Evolutionary conservation across 2,797 vertebrate species (phyloP), one percentile per base, ranked within the genome.

Genomic region (Columba guinea): DNA sequence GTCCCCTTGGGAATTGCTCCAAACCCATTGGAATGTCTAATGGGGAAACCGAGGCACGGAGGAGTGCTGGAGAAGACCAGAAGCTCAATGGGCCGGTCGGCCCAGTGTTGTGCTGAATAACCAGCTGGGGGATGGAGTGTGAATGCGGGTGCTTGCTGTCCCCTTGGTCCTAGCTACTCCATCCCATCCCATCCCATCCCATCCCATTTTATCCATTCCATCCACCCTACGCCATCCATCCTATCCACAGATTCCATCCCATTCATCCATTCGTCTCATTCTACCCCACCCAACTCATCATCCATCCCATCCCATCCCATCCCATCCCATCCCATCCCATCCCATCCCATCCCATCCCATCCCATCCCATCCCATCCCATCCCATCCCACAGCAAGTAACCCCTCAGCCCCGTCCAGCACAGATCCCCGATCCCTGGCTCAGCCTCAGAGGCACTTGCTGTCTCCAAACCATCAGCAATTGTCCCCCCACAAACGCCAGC

Each of bases 351-450:
- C 34, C 46, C 24, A 46, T 12, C 30, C 17, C 16, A 22, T 18
- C 51, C 15, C 11, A 56, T 28, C 34, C 11, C 11, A 59, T 41
- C 28, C 28, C 21, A 32, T 17, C 21, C 44, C 49, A 81, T 17
- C 44, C 44, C 34, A 62, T 9, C 23, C 53, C 27, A 44, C 11
- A 34, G 49, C 17, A 48, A 52, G 24, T 4, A 58, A 49, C 2
- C 14, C 24, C 59, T 27, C 1, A 1, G 15, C 37, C 58, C 0
- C 0, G 17, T 39, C 79, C 13, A 1, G 2, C 2, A 10, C 20
- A 4, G 67, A 46, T 44, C 34, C 34, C 58, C 5, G 27, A 49
- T 22, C 27, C 65, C 56, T 0, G 2, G 37, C 59, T 76, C 49
- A 53, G 52, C 49, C 52, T 7, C 1, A 0, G n/a, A 34, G 20